Conservation (phyloP, 2,888 invertebrate species). For the Drosophila ezoana region DNA sequence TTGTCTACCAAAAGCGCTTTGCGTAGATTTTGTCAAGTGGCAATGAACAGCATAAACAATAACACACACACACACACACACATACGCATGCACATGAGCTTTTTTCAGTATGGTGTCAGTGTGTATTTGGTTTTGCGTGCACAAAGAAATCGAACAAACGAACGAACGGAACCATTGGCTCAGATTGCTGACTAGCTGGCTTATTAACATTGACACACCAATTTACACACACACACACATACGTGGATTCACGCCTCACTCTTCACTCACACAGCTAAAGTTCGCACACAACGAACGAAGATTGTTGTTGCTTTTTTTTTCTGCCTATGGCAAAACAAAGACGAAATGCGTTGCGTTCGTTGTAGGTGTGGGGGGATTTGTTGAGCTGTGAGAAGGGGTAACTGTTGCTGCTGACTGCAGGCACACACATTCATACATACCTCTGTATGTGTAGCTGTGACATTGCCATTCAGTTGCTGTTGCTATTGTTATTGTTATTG, state of each 20-base stretch:
- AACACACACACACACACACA: conserved; percentile 23
- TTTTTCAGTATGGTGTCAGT: conserved; percentile 2
- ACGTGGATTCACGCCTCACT: no score
- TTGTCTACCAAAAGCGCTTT: conserved; percentile 54
- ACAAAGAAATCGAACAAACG: conserved; percentile 58
- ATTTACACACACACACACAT: conserved; percentile 15
- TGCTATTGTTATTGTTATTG: conserved; percentile 37
- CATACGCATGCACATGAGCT: conserved; percentile 11
- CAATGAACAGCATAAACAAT: conserved; percentile 75
- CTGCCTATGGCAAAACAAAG: conserved; percentile 69
- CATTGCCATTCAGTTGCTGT: conserved; percentile 56
- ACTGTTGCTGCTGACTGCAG: conserved; percentile 20
- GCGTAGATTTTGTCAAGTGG: conserved; percentile 73
- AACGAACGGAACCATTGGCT: conserved; percentile 39
- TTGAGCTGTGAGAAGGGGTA: conserved; percentile 10
- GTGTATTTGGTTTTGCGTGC: conserved; percentile 29
- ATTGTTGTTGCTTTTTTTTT: conserved; percentile 18
- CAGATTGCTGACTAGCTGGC: conserved; percentile 50
- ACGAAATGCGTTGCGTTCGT: conserved; percentile 62
- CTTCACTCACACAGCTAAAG: conserved; percentile 15
- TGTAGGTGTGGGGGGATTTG: conserved; percentile 10
- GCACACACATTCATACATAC: not conserved
- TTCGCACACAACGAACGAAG: conserved; percentile 22
- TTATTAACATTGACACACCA: conserved; percentile 63
- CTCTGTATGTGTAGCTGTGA: conserved; percentile 47